A percentile compares a stretch with the other conserved stretches of the same genome.
Conservation (phyloP, 2,888 invertebrate species). For the Oscheius sp. region DNA sequence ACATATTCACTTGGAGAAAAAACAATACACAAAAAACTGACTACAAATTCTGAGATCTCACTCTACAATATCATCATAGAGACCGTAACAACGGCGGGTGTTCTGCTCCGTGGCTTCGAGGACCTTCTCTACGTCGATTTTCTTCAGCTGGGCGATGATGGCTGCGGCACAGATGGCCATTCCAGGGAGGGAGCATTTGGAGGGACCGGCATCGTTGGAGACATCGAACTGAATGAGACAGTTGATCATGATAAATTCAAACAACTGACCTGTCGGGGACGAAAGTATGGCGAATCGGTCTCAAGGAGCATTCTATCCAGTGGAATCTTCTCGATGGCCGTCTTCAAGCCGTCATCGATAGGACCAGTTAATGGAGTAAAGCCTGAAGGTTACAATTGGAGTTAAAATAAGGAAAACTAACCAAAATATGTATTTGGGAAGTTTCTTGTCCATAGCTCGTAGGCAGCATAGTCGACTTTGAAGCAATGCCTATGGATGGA, state of each 20-base stretch:
- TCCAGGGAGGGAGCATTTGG: constrained; percentile 39
- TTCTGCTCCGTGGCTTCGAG: constrained; percentile 41
- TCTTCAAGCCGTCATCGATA: constrained; percentile 39
- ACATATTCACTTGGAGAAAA: too few relatives aligned
- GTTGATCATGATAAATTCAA: neutral
- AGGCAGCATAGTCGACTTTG: constrained; percentile 74
- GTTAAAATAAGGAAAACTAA: neutral
- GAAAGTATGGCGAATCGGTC: constrained; percentile 77
- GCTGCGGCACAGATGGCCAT: constrained; percentile 42
- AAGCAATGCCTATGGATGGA: constrained; percentile 77
- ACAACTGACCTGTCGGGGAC: constrained; percentile 66
- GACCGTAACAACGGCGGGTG: constrained; percentile 31
- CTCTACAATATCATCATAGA: neutral
- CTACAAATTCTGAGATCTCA: neutral
- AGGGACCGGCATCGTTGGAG: constrained; percentile 13
- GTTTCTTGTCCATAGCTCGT: constrained; percentile 74
- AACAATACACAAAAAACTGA: neutral
- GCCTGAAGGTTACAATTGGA: constrained; percentile 33
- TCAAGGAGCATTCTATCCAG: constrained; percentile 75
- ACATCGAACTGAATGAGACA: constrained; percentile 26
- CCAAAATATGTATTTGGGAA: constrained; percentile 76
- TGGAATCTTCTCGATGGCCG: constrained; percentile 74
- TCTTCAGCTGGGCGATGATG: constrained; percentile 38
- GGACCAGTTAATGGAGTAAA: constrained; percentile 36
- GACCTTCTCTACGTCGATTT: constrained; percentile 38